phyloP scores from a whole-genome alignment of 2,888 invertebrate species.

The Drosophila pegasa region DNA sequence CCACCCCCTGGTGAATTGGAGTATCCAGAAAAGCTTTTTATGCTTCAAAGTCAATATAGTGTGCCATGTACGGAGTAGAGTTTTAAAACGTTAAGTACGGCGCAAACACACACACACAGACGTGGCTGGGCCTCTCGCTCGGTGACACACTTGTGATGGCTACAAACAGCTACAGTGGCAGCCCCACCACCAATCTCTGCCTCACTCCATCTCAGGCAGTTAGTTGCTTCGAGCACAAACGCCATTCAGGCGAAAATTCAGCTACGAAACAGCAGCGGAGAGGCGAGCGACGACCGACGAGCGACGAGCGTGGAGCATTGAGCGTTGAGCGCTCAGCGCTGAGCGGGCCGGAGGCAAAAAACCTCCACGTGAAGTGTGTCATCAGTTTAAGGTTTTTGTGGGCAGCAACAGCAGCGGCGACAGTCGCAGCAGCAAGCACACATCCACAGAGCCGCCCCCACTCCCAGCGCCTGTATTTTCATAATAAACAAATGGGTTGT shows the following conservation, averaged over 20 bases:
- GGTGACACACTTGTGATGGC: conserved; percentile 45
- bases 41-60: conserved; percentile 80
- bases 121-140: conserved; percentile 23
- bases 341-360: conserved; percentile 62
- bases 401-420: conserved; percentile 44
- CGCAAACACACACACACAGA: conserved; percentile 10
- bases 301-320: conserved; percentile 1
- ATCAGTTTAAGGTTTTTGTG: conserved; percentile 80
- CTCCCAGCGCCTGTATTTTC: conserved; percentile 54
- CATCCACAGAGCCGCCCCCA: conserved; percentile 10
- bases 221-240: conserved; percentile 69
- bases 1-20: conserved; percentile 61
- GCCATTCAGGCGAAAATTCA: conserved; percentile 81
- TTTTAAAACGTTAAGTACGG: conserved; percentile 75
- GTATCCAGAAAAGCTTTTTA: conserved; percentile 77
- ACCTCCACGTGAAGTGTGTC: conserved; percentile 79
- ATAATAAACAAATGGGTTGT: conserved; percentile 79
- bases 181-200: background rate
- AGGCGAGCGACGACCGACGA: conserved; percentile 10
- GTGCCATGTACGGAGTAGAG: conserved; percentile 70
- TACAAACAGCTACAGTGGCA: conserved; percentile 8
- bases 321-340: conserved; percentile 18
- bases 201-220: conserved; percentile 48
- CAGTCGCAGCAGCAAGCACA: conserved; percentile 1
- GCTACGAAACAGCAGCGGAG: conserved; percentile 53